Evolutionary conservation across 2,113 vertebrate genomes (phyloP).

Genomic region (Galemys pyrenaicus): DNA sequence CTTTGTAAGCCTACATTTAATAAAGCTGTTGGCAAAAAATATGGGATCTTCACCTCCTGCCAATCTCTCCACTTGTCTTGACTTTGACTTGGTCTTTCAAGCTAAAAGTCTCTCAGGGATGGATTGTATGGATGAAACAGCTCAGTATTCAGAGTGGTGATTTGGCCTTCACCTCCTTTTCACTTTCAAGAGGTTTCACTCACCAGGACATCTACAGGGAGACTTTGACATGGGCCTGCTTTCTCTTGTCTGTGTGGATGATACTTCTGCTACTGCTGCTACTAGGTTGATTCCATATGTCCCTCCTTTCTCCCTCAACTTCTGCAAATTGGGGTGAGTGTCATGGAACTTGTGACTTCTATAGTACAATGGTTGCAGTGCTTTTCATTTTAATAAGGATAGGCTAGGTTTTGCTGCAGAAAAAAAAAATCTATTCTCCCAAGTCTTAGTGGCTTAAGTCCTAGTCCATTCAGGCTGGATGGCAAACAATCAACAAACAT

Average conservation of each 20-base stretch:
- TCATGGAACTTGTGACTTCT: slow-evolving; percentile 5
- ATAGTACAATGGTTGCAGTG: neutral
- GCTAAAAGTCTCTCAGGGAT: neutral
- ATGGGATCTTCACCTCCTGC: neutral
- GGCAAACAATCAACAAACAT: neutral
- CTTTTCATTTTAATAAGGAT: neutral
- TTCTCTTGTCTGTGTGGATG: neutral
- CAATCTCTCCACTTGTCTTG: neutral
- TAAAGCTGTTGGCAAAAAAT: slow-evolving; percentile 46
- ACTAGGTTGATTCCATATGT: neutral
- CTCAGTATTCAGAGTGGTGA: neutral
- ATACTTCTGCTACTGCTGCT: neutral
- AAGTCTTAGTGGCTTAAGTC: neutral
- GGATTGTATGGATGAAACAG: neutral
- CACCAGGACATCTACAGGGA: neutral
- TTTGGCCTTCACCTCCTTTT: slow-evolving; percentile 14
- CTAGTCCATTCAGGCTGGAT: neutral
- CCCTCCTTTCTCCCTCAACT: neutral
- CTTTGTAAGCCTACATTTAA: slow-evolving; percentile 33
- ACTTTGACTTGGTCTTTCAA: slow-evolving; percentile 18
- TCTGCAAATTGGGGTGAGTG: neutral
- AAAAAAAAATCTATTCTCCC: neutral
- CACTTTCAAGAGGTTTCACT: slow-evolving; percentile 21
- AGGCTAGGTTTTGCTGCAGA: neutral
- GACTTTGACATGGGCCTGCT: neutral